phyloP scores from a whole-genome alignment of 2,113 vertebrate genomes.

The Condylura cristata region DNA sequence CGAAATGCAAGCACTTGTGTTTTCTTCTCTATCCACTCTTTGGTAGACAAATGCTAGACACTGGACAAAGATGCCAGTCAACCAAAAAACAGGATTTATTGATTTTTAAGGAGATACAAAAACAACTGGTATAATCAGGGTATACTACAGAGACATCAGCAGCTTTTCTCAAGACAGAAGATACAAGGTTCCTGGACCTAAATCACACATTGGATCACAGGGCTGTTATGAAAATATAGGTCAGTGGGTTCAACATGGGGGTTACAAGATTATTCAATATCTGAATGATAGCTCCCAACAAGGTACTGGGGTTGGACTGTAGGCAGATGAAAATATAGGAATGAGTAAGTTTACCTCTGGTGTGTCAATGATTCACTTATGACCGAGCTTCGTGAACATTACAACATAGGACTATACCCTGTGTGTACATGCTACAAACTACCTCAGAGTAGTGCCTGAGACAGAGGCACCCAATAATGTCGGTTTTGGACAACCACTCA shows the following conservation, averaged over 20 bases:
- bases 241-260: conserved; percentile 72
- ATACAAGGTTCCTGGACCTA: neutral
- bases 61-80: neutral
- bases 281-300: conserved; percentile 46
- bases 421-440: neutral
- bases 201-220: neutral
- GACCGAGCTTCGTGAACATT: neutral
- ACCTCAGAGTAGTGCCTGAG: neutral
- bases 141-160: neutral
- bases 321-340: conserved; percentile 9
- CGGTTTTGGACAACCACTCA: neutral
- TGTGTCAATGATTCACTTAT: neutral
- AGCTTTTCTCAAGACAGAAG: neutral
- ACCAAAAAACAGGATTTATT: neutral
- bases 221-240: conserved; percentile 61
- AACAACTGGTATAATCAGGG: neutral
- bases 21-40: neutral
- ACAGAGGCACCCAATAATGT: neutral
- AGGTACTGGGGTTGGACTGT: neutral
- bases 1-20: neutral
- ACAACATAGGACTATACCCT: neutral
- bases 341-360: neutral
- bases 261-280: conserved; percentile 73
- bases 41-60: neutral
- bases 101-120: neutral